Evolutionary conservation across 2,797 vertebrate genomes (phyloP).

Genomic region (Alectoris magna): DNA sequence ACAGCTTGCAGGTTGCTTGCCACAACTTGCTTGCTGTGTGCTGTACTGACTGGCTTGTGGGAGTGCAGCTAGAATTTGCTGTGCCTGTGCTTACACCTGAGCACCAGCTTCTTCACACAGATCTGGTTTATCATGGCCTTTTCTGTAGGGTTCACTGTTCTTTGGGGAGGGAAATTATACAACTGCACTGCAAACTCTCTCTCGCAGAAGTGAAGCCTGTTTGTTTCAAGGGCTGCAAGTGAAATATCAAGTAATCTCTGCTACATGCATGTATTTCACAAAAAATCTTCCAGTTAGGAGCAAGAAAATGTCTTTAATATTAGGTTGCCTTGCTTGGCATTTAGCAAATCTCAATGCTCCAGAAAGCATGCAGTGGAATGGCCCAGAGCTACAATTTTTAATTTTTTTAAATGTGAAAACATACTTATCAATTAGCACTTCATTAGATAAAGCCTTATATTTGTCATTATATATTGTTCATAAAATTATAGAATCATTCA

Average conservation of each 20-base stretch:
- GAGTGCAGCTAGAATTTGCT: accelerated
- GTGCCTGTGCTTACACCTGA: background rate
- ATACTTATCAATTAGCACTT: background rate
- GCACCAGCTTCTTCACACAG: accelerated
- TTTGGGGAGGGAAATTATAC: background rate
- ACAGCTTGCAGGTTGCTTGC: background rate
- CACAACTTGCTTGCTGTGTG: background rate
- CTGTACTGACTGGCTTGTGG: accelerated
- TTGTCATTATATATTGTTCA: background rate
- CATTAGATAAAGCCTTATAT: background rate
- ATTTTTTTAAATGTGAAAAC: background rate
- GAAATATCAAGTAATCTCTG: background rate
- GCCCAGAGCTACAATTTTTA: background rate
- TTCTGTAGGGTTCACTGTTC: background rate
- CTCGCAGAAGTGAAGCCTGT: background rate
- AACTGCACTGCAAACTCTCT: background rate
- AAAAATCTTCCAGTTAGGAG: background rate
- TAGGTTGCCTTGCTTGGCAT: background rate
- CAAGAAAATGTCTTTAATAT: background rate
- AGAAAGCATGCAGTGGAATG: background rate
- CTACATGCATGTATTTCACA: background rate
- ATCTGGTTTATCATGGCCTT: background rate
- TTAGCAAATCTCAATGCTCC: background rate
- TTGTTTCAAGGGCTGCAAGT: background rate
- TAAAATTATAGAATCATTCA: too few species aligned